These are phyloP conservation scores for Pristionchus pacificus DNA, from an alignment of 1,140 invertebrate genomes.

Conservation along the genomic window DNA sequence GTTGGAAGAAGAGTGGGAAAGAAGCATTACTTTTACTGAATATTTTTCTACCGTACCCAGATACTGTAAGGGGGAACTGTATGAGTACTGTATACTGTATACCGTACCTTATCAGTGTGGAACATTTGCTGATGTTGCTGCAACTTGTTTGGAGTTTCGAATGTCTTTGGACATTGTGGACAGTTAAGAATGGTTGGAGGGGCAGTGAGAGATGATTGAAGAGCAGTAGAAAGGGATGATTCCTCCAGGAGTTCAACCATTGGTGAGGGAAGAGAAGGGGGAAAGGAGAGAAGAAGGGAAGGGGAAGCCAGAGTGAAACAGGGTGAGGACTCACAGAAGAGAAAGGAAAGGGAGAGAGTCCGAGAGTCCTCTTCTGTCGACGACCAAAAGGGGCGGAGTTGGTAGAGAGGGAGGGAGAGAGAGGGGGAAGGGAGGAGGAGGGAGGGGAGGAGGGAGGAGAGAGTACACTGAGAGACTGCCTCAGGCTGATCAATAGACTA, in stretches of 20 bases:
- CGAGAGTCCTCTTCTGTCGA: not conserved
- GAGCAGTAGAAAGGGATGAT: not conserved
- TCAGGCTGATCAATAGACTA: too few relatives aligned
- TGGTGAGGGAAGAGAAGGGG: not conserved
- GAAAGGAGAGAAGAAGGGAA: conserved; percentile 9
- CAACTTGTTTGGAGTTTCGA: conserved; percentile 20
- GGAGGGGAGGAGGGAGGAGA: too few relatives aligned
- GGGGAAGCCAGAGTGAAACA: conserved; percentile 7
- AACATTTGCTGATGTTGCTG: conserved; percentile 38
- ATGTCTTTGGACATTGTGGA: conserved; percentile 36
- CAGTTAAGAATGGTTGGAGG: too few relatives aligned
- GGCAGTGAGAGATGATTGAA: too few relatives aligned
- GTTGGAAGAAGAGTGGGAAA: not conserved
- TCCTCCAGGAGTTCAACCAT: conserved; percentile 3
- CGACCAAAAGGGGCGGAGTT: not conserved
- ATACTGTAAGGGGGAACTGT: too few relatives aligned
- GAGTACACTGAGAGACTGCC: too few relatives aligned
- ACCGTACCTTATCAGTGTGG: conserved; percentile 34
- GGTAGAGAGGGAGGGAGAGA: not conserved
- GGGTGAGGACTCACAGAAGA: conserved; percentile 4
- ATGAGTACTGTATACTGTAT: too few relatives aligned
- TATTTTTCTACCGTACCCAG: not conserved
- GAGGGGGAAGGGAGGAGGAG: too few relatives aligned
- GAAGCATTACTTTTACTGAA: not conserved
- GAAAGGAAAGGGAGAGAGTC: conserved; percentile 10